Base-by-base conservation (phyloP, 2,797 vertebrate species). In the Enteromius viviparus region DNA sequence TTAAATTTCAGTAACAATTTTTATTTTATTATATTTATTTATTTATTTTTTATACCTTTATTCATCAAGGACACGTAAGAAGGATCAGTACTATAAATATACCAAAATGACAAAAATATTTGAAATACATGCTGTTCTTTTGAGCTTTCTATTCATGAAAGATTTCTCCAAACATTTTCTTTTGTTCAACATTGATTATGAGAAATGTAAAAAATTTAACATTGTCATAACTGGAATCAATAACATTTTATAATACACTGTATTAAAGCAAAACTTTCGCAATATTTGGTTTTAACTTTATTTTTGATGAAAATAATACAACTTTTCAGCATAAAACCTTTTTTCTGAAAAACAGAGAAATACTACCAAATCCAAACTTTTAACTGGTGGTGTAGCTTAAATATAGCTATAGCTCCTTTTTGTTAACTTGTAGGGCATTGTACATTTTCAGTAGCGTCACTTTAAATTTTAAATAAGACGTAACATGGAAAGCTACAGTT, bases 401-500 rank as follows among this genome's bases (percentile, higher is more conserved):
- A 64, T 26, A 26, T 6, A 15, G 14, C 66, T 42, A 45, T 12
- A 42, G 21, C 37, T n/a, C n/a, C 9, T n/a, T 40, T 23, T 69
- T 68, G 11, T 12, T 69, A 23, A 21, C 19, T 69, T 69, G 34
- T 21, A 69, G 11, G 3, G 6, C 49, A 29, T 64, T 37, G 9
- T 19, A 71, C 2, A 71, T 29, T 32, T 49, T 49, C 2, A 10
- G 69, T 32, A 49, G 23, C 23, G 9, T 49, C 69, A 19, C 10
- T 74, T 74, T 21, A 51, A 49, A 29, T 74, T 74, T 21, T 53
- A 6, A 53, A 29, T 74, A 74, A 32, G 15, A 51, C 26, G 37
- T 42, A 29, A 17, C 23, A 51, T 74, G 49, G 19, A 76, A 76
- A 76, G 34, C 42, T n/a, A n/a, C 23, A 64, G 9, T 77, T 77